Percentiles rank a stretch among this genome's conserved stretches.
Conservation (phyloP, 2,888 invertebrate genomes). For the Epinotia nisella region DNA sequence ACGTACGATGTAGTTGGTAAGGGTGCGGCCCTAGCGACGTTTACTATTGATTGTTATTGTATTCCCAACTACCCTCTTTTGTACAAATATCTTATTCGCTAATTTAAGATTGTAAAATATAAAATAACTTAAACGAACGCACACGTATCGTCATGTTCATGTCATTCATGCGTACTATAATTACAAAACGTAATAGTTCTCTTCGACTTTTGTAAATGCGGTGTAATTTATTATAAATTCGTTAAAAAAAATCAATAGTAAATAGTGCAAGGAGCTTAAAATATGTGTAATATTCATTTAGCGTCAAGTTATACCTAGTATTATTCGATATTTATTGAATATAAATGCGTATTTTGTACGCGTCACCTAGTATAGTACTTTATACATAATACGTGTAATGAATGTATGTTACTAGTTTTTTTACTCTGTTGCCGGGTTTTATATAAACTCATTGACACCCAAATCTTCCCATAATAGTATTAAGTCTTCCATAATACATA, state of each 20-base stretch:
- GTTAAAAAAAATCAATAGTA: conserved; percentile 49
- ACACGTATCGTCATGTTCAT: conserved; percentile 12
- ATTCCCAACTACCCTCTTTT: conserved; percentile 21
- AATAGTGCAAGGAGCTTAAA: conserved; percentile 49
- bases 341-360: conserved; percentile 49
- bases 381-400: conserved; percentile 42
- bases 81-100: conserved; percentile 27
- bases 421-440: conserved; percentile 36
- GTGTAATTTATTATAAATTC: conserved; percentile 29
- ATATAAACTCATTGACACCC: conserved; percentile 31
- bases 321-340: conserved; percentile 56
- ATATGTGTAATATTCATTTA: conserved; percentile 70
- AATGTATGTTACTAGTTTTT: conserved; percentile 27
- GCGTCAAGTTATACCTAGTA: conserved; percentile 65
- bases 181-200: not conserved
- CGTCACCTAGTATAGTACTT: conserved; percentile 46
- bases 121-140: conserved; percentile 22
- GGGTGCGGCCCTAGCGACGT: conserved; percentile 49
- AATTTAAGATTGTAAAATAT: conserved; percentile 34
- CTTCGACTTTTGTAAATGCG: conserved; percentile 24
- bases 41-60: conserved; percentile 38
- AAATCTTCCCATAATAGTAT: conserved; percentile 41
- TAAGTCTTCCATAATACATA: conserved; percentile 45
- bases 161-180: not conserved
- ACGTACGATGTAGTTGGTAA: conserved; percentile 74